Evolutionary conservation across 1,140 invertebrate genomes (phyloP).

Genomic region (Pomacea maculata): DNA sequence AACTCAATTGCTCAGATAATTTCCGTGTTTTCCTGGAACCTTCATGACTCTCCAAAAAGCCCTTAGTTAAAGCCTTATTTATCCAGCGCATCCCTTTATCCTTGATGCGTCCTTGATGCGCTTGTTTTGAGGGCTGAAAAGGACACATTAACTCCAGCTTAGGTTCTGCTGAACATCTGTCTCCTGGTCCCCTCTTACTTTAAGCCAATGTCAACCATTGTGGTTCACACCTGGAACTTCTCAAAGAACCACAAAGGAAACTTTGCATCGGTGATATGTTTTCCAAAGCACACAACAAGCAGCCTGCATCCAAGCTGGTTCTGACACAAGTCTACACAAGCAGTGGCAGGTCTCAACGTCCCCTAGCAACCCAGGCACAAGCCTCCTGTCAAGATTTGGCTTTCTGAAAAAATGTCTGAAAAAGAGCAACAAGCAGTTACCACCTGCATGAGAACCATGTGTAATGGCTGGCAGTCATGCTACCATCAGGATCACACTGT

Average conservation of each 20-base stretch:
- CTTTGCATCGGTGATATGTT: not conserved
- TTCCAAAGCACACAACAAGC: not conserved
- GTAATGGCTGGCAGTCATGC: not conserved
- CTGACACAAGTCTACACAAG: not conserved
- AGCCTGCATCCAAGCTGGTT: not conserved
- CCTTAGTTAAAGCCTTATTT: too few species aligned
- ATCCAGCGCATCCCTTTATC: too few species aligned
- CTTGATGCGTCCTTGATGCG: too few species aligned
- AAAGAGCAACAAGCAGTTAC: conserved; percentile 29
- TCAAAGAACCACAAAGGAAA: not conserved
- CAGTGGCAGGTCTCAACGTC: not conserved
- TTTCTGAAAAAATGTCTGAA: conserved; percentile 60
- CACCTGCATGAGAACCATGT: not conserved
- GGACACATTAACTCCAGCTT: too few species aligned
- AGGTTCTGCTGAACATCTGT: too few species aligned
- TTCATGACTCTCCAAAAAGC: too few species aligned
- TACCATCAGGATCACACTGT: not conserved
- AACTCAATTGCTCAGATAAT: too few species aligned
- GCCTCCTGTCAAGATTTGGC: conserved; percentile 57
- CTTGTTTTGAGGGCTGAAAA: too few species aligned
- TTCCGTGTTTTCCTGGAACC: too few species aligned
- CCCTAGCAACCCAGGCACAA: not conserved
- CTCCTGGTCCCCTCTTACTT: too few species aligned
- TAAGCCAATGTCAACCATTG: not conserved
- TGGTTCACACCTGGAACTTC: not conserved